Conservation (phyloP, 2,113 vertebrate species). For the Hipposideros armiger region DNA sequence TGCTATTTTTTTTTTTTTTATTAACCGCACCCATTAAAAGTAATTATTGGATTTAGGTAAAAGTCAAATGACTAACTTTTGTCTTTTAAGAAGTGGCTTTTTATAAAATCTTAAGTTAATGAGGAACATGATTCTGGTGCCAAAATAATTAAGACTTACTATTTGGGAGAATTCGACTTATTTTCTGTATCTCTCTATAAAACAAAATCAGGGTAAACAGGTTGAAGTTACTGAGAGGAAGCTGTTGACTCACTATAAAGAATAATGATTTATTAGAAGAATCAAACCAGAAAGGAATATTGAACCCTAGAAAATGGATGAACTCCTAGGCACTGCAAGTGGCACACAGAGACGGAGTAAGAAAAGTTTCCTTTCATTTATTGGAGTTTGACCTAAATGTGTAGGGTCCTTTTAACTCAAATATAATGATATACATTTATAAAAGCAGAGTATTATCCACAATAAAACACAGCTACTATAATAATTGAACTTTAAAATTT, state of each 20-base stretch:
- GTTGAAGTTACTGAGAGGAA: not conserved
- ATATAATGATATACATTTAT: not conserved
- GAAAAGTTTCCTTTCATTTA: not conserved
- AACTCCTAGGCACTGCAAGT: not conserved
- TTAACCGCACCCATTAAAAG: not conserved
- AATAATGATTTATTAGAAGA: not conserved
- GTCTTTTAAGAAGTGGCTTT: not conserved
- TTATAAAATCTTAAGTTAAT: not conserved
- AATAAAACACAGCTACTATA: not conserved
- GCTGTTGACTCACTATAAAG: not conserved
- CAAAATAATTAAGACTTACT: not conserved
- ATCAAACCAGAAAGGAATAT: not conserved
- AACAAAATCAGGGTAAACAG: not conserved
- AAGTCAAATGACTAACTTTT: not conserved
- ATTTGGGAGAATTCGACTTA: slow-evolving; percentile 11
- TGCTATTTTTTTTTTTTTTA: not conserved
- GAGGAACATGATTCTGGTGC: not conserved
- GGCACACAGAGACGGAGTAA: not conserved
- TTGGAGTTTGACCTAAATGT: not conserved
- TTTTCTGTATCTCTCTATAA: not conserved
- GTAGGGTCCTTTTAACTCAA: not conserved
- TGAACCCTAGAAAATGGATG: not conserved
- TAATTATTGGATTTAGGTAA: not conserved
- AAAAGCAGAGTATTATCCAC: not conserved
- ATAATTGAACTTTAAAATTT: not conserved